Conservation (phyloP, 2,888 invertebrate species). For the Meteorus colon region DNA sequence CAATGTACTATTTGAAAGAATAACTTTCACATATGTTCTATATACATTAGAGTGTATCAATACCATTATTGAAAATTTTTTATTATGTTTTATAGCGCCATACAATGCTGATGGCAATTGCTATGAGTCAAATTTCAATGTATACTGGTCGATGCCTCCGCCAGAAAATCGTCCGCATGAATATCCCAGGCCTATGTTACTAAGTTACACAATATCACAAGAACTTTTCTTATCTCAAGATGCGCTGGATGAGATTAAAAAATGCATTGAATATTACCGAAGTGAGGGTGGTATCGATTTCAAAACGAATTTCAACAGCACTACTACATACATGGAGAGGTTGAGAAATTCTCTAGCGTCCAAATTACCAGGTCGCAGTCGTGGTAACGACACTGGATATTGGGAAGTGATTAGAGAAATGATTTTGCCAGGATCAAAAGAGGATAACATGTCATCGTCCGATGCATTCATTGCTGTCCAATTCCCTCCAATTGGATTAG, state of each 20-base stretch:
- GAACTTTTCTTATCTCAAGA: constrained; percentile 88
- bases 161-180: constrained; percentile 93
- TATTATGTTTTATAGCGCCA: constrained; percentile 79
- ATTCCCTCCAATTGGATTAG: constrained; percentile 80
- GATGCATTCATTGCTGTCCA: constrained; percentile 80
- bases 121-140: constrained; percentile 87
- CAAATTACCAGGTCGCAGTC: constrained; percentile 85
- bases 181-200: constrained; percentile 92
- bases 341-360: constrained; percentile 81
- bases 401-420: constrained; percentile 88
- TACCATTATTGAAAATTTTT: constrained; percentile 12
- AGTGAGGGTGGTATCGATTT: constrained; percentile 82
- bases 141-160: constrained; percentile 97
- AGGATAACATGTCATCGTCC: constrained; percentile 74
- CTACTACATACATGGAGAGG: constrained; percentile 88
- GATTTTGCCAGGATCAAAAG: constrained; percentile 83
- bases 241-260: constrained; percentile 89
- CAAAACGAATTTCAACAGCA: constrained; percentile 80
- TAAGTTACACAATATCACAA: constrained; percentile 89
- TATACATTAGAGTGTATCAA: no score
- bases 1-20: no score
- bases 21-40: background rate
- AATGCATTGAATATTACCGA: constrained; percentile 88
- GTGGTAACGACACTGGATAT: constrained; percentile 81
- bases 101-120: constrained; percentile 87